Evolutionary conservation across 2,888 invertebrate genomes (phyloP), one percentile per base, ranked within the genome.

Genomic region (Thumatha senex): DNA sequence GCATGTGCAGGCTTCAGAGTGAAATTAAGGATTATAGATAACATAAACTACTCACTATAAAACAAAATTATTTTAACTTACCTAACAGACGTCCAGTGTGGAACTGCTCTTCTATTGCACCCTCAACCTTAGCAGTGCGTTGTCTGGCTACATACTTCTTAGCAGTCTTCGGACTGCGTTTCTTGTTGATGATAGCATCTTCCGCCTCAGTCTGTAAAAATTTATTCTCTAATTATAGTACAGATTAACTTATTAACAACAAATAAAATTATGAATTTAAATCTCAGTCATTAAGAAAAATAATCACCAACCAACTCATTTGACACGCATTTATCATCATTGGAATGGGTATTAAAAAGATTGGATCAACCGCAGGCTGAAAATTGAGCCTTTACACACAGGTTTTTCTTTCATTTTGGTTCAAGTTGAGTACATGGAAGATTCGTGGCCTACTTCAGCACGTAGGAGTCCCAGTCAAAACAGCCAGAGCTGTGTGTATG

Each of bases 41-140:
- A n/a, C n/a, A n/a, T n/a, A n/a, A 13, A 36, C 10, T 5, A 1
- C 7, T 9, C 0, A 7, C 14, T 10, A 13, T 7, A 13, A 14
- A 31, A 31, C 7, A 9, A 15, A 12, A 9, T 31, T 0, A 11
- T 2, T 15, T 3, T 40, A 35, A 84, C 93, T 86, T 89, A 98
- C 98, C 98, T 80, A 98, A 93, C 72, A 99, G 93, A 86, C 99
- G 95, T 74, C 99, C 99, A 76, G 98, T 97, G 74, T 96, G 95
- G 93, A 99, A 99, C 87, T 99, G 99, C 86, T 99, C 99, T 86
- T 98, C 98, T 55, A 99, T 87, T 44, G 95, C 96, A 61, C 95
- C 94, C 81, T 99, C 99, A 61, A 99, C 98, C 91, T 98, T 98
- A 54, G 98, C 96, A 48, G 95, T 94, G 86, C 97, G 96, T 89